Conservation (phyloP, 2,113 vertebrate genomes). For the Pandion haliaetus region DNA sequence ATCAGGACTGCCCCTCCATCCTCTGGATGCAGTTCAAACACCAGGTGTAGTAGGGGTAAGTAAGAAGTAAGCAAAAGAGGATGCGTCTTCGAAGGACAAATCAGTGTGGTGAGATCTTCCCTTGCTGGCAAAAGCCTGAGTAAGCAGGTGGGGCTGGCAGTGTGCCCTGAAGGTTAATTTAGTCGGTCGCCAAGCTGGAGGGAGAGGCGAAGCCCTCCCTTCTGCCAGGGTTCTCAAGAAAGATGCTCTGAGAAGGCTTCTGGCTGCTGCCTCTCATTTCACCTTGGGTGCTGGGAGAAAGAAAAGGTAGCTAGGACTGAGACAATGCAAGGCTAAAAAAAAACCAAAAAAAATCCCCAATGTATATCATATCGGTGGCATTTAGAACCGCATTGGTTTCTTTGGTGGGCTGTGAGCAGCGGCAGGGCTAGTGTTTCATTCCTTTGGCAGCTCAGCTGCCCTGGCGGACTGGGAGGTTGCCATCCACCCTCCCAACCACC, state of each 20-base stretch:
- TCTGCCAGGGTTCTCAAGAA: neutral
- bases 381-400: fast-evolving
- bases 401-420: neutral
- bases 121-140: constrained; percentile 25
- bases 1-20: neutral
- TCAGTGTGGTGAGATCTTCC: neutral
- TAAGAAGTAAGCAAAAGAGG: neutral
- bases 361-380: neutral
- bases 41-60: neutral
- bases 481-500: fast-evolving
- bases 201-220: neutral
- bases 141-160: constrained; percentile 40
- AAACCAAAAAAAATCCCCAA: neutral
- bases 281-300: neutral
- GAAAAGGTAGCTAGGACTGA: neutral
- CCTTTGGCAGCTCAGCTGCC: neutral
- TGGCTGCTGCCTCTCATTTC: neutral
- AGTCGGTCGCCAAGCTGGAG: neutral
- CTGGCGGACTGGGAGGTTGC: neutral
- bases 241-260: neutral
- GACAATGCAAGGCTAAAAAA: neutral
- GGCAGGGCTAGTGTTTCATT: neutral
- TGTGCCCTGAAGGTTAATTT: neutral
- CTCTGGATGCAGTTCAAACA: neutral
- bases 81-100: neutral